Evolutionary conservation across 2,113 vertebrate species (phyloP).

Genomic region (Uropsilus gracilis): DNA sequence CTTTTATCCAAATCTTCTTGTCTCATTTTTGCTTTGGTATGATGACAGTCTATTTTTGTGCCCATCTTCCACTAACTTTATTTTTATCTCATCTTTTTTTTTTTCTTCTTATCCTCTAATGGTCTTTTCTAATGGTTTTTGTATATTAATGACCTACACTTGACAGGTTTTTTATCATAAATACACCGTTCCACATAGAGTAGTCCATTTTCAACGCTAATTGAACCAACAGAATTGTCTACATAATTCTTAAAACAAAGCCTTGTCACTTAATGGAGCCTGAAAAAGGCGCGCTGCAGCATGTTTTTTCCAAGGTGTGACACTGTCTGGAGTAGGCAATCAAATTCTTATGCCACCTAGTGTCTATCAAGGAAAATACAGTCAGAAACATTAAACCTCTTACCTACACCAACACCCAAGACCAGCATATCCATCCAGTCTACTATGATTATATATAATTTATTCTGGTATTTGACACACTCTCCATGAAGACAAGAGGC

Average conservation of each 20-base stretch:
- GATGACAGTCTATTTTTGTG: not conserved
- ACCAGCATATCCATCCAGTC: not conserved
- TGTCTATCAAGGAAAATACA: conserved; percentile 13
- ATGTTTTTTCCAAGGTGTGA: not conserved
- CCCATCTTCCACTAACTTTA: not conserved
- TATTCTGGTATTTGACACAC: not conserved
- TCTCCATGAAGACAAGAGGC: not conserved
- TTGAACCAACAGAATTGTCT: not conserved
- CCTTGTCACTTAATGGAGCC: not conserved
- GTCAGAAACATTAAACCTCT: not conserved
- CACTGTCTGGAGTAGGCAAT: not conserved
- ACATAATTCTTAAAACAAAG: not conserved
- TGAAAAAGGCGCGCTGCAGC: not conserved
- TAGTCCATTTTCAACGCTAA: not conserved
- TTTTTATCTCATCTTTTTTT: not conserved
- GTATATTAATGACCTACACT: not conserved
- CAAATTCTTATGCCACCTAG: conserved; percentile 50
- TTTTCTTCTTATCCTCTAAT: not conserved
- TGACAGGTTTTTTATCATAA: not conserved
- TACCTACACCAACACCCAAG: not conserved
- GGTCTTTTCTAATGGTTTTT: not conserved
- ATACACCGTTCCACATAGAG: not conserved
- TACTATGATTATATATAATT: not conserved
- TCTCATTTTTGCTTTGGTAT: not conserved
- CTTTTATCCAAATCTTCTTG: not conserved